phyloP scores from a whole-genome alignment of 2,888 invertebrate species.

The Noctua fimbriata region DNA sequence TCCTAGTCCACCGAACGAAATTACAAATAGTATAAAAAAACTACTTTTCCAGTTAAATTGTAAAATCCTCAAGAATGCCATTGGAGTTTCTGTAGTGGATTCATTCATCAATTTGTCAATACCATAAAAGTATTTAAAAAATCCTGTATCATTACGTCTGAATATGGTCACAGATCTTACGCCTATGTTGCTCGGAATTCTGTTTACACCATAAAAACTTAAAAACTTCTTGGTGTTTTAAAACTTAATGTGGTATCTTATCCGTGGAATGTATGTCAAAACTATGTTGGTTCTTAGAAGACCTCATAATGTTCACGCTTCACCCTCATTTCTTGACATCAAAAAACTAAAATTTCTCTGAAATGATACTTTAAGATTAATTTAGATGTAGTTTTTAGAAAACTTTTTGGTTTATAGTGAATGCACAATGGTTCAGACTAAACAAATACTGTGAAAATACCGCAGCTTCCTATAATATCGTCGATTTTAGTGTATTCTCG shows the following conservation, averaged over 20 bases:
- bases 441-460: slow-evolving; percentile 55
- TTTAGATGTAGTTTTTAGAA: slow-evolving; percentile 41
- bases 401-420: slow-evolving; percentile 17
- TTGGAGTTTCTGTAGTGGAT: slow-evolving; percentile 24
- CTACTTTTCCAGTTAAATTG: slow-evolving; percentile 4
- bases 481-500: slow-evolving; percentile 42
- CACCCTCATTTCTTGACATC: slow-evolving; percentile 43
- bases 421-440: slow-evolving; percentile 49
- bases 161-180: slow-evolving; percentile 22
- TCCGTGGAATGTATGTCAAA: slow-evolving; percentile 82
- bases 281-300: slow-evolving; percentile 79
- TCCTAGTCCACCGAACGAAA: neutral
- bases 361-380: slow-evolving; percentile 34
- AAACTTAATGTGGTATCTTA: slow-evolving; percentile 69
- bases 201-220: slow-evolving; percentile 47
- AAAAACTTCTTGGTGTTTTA: slow-evolving; percentile 27
- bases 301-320: slow-evolving; percentile 54
- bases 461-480: slow-evolving; percentile 41
- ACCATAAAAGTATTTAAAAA: slow-evolving; percentile 31
- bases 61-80: slow-evolving; percentile 27
- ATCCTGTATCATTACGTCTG: slow-evolving; percentile 41
- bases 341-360: slow-evolving; percentile 30
- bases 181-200: slow-evolving; percentile 32
- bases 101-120: slow-evolving; percentile 61
- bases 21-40: slow-evolving; percentile 12